phyloP scores from a whole-genome alignment of 2,888 invertebrate genomes.

The Mesodorylaimus sp. region DNA sequence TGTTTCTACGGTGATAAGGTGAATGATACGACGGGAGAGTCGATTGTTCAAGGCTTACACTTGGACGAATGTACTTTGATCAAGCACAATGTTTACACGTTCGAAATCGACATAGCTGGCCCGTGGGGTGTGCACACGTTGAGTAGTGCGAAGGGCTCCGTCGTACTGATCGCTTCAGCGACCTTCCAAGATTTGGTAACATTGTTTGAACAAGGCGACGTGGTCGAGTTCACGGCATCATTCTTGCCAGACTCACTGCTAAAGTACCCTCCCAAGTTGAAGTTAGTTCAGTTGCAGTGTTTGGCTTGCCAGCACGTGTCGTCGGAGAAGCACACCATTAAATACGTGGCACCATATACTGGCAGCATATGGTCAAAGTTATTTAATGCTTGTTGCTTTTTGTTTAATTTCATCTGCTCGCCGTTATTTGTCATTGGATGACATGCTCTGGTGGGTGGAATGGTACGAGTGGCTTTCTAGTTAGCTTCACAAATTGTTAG shows the following conservation, averaged over 20 bases:
- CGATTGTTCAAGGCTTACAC: not conserved
- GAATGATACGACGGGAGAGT: not conserved
- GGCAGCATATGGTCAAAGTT: slow-evolving; percentile 2
- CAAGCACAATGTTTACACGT: slow-evolving; percentile 8
- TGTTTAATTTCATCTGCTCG: slow-evolving; percentile 3
- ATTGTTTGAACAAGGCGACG: slow-evolving; percentile 21
- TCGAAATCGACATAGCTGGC: slow-evolving; percentile 17
- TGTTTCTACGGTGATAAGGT: slow-evolving; percentile 22
- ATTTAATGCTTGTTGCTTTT: not conserved
- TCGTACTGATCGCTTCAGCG: slow-evolving; percentile 18
- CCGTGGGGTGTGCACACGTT: slow-evolving; percentile 20
- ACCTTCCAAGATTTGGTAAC: slow-evolving; percentile 17
- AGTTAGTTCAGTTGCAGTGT: slow-evolving; percentile 21
- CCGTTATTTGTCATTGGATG: slow-evolving; percentile 1
- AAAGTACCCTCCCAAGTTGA: slow-evolving; percentile 20
- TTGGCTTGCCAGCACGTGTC: slow-evolving; percentile 14
- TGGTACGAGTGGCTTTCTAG: no score
- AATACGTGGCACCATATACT: not conserved
- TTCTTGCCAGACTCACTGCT: slow-evolving; percentile 15
- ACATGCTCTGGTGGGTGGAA: no score
- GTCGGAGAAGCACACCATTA: not conserved
- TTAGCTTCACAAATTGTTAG: no score
- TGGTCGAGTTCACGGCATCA: slow-evolving; percentile 12
- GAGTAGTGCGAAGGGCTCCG: slow-evolving; percentile 19
- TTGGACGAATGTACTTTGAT: slow-evolving; percentile 5